Base-by-base conservation (phyloP, 2,113 vertebrate species). In the Dunckerocampus dactyliophorus region DNA sequence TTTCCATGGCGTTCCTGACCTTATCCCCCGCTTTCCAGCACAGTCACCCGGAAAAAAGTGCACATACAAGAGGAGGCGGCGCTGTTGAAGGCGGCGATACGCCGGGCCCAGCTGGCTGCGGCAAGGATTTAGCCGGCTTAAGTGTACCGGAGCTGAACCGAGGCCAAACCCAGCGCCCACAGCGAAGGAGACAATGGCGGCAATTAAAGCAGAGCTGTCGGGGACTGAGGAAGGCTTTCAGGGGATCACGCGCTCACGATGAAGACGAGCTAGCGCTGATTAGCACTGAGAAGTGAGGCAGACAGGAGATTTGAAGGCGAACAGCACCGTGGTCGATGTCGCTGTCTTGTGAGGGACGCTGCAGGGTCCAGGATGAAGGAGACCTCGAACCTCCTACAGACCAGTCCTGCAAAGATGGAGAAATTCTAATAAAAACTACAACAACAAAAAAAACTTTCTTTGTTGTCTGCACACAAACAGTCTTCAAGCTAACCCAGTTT, bases 121-220 rank as follows among this genome's bases (percentile, higher is more conserved):
- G 71, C 47, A 0, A 68, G 88, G 88, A 90, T 91, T 90, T 42
- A 90, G 64, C 52, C 3, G 85, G 90, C 85, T 92, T 90, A 91
- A 86, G 82, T 92, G 89, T 89, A 89, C 89, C 86, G 81, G 83
- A 88, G 87, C 75, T 74, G 72, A 80, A 78, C 46, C 85, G 73
- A 88, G 67, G 77, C 77, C 75, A 88, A 88, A 89, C 84, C 85
- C 82, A 37, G 69, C 39, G 16, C 63, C 81, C 77, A 81, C 80
- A 83, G 81, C 42, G 61, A 84, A 24, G 82, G 76, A 80, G 74
- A 87, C 82, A 87, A 86, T 80, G 84, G 80, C 71, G 75, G 51
- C 75, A 81, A 81, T 75, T 82, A 82, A 78, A 82, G 13, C 72
- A 70, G 72, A 71, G 72, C 79, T 66, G 64, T 67, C 70, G 50